These are phyloP conservation scores for Drepana arcuata DNA, from an alignment of 1,140 invertebrate genomes.

Conservation along the genomic window DNA sequence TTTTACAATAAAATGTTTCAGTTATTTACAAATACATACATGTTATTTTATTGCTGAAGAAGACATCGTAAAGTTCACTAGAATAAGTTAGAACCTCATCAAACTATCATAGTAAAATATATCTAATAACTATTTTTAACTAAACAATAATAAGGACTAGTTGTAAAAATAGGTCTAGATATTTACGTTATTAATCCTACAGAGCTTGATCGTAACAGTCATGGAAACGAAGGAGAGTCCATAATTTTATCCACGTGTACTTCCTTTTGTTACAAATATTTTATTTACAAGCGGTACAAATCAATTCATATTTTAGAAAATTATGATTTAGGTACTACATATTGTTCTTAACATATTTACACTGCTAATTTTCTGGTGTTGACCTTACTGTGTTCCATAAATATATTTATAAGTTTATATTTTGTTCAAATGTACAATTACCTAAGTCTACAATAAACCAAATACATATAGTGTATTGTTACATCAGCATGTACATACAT, in stretches of 20 bases:
- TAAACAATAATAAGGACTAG: constrained; percentile 61
- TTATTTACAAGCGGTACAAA: constrained; percentile 61
- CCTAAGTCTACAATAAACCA: constrained; percentile 60
- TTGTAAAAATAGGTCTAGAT: constrained; percentile 55
- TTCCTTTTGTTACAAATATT: constrained; percentile 22
- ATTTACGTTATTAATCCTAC: too few relatives aligned
- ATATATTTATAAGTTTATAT: constrained; percentile 55
- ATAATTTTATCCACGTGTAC: constrained; percentile 23
- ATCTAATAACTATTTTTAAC: constrained; percentile 49
- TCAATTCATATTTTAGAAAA: constrained; percentile 44
- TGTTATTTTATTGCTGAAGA: constrained; percentile 62
- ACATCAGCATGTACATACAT: too few relatives aligned
- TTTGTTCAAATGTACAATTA: constrained; percentile 61
- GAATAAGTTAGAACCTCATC: constrained; percentile 31
- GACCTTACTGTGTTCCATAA: constrained; percentile 69
- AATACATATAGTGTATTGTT: too few relatives aligned
- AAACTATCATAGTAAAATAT: constrained; percentile 47
- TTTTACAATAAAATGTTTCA: constrained; percentile 61
- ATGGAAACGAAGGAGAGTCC: constrained; percentile 11
- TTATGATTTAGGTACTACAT: constrained; percentile 39
- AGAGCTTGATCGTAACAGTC: too few relatives aligned
- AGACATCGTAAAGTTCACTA: constrained; percentile 47
- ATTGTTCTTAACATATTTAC: constrained; percentile 60
- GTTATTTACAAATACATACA: constrained; percentile 66
- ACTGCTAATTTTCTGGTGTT: constrained; percentile 66